Evolutionary conservation across 1,140 invertebrate species (phyloP).

Genomic region (Drosophila mojavensis): DNA sequence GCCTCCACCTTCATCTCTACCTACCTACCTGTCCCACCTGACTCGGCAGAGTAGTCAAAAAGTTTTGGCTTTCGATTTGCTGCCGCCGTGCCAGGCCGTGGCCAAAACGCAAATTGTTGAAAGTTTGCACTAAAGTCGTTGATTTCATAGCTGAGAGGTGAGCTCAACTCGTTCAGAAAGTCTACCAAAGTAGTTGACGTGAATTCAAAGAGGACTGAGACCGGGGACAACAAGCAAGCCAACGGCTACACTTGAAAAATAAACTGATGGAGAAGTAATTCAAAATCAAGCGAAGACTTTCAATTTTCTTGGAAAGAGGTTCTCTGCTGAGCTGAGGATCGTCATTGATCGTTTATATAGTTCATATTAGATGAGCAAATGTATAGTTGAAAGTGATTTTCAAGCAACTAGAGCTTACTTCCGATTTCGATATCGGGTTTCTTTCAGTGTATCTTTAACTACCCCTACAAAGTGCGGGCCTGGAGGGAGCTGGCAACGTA

Average conservation of each 20-base stretch:
- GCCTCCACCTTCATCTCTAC: neutral
- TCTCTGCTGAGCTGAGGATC: no score
- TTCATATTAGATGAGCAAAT: no score
- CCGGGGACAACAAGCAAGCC: conserved; percentile 49
- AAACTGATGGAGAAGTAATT: neutral
- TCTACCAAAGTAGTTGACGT: conserved; percentile 81
- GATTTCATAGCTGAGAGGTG: conserved; percentile 82
- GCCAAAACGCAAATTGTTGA: conserved; percentile 83
- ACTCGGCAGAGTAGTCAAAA: conserved; percentile 66
- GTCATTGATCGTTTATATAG: no score
- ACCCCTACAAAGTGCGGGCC: neutral
- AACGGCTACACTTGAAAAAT: conserved; percentile 6
- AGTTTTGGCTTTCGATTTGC: conserved; percentile 80
- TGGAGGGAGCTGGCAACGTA: conserved; percentile 51
- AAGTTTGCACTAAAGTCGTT: conserved; percentile 82
- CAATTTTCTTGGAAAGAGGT: no score
- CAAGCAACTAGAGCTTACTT: no score
- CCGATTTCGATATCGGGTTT: neutral
- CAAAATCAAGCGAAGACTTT: neutral
- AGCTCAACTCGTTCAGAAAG: conserved; percentile 82
- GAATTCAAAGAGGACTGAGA: conserved; percentile 49
- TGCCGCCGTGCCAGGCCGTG: conserved; percentile 70
- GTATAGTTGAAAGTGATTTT: no score
- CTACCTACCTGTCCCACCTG: conserved; percentile 45
- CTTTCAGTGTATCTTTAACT: neutral